Conservation (phyloP, 2,888 invertebrate species). For the Rhamnusium bicolor region DNA sequence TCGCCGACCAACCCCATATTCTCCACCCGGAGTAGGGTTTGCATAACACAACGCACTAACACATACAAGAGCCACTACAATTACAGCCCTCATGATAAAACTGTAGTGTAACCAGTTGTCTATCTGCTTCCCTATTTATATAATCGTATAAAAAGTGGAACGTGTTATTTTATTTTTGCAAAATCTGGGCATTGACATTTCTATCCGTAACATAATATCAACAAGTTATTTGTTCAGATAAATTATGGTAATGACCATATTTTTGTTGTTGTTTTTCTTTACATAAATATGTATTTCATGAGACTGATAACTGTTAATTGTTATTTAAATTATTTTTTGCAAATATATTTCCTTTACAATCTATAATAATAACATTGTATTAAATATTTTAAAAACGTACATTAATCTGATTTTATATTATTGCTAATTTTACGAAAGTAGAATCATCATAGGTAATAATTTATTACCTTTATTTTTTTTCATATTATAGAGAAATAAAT, state of each 20-base stretch:
- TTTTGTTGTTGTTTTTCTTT: background rate
- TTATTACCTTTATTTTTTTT: too few relatives aligned
- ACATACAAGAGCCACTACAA: background rate
- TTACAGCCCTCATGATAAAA: background rate
- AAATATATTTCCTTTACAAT: background rate
- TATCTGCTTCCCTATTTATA: slow-evolving; percentile 7
- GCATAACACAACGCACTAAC: slow-evolving; percentile 2
- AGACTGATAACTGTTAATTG: background rate
- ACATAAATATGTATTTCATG: background rate
- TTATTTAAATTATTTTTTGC: background rate
- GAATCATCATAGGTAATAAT: too few relatives aligned
- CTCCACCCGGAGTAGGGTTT: background rate
- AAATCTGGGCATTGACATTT: slow-evolving; percentile 3
- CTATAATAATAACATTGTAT: too few relatives aligned
- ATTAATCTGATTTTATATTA: too few relatives aligned
- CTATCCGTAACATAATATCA: background rate
- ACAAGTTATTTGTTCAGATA: background rate
- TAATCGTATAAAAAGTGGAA: slow-evolving; percentile 6
- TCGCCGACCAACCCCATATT: background rate
- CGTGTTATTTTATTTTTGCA: background rate
- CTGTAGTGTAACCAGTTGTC: background rate
- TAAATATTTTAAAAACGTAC: too few relatives aligned
- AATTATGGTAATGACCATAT: background rate
- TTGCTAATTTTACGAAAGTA: background rate
- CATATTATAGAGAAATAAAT: too few relatives aligned